These are phyloP conservation scores for Nymphalis polychloros DNA, from an alignment of 2,888 invertebrate species.

Conservation along the genomic window DNA sequence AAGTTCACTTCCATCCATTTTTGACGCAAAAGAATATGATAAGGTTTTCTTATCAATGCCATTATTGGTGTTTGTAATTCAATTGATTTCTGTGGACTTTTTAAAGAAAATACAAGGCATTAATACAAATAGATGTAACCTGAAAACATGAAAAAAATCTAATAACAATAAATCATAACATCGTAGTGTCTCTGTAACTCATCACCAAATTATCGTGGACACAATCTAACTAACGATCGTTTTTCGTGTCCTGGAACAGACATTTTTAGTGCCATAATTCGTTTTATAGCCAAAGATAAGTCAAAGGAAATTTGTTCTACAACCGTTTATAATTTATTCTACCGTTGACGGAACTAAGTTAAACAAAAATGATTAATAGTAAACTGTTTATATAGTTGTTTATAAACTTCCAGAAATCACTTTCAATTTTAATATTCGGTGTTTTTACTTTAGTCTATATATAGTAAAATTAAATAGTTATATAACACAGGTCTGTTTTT, in stretches of 20 bases:
- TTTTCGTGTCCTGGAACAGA: constrained; percentile 36
- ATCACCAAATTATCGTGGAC: constrained; percentile 41
- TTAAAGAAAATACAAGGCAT: too few relatives aligned
- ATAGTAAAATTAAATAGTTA: too few relatives aligned
- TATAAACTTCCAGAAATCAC: neutral
- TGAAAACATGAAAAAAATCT: too few relatives aligned
- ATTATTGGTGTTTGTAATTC: too few relatives aligned
- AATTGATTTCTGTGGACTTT: too few relatives aligned
- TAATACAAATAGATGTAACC: too few relatives aligned
- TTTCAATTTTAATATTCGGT: neutral
- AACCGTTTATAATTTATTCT: constrained; percentile 27
- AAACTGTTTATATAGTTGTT: neutral
- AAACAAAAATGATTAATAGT: constrained; percentile 17
- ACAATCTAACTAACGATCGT: constrained; percentile 35
- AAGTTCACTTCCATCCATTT: too few relatives aligned
- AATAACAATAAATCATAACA: constrained; percentile 35
- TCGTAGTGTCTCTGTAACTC: constrained; percentile 24
- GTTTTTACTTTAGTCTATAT: too few relatives aligned
- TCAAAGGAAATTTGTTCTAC: constrained; percentile 30
- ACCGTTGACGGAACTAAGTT: constrained; percentile 18
- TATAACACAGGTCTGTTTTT: too few relatives aligned
- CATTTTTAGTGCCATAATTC: constrained; percentile 35
- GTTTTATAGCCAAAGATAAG: constrained; percentile 35
- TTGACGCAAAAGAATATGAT: too few relatives aligned
- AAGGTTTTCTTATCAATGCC: too few relatives aligned